A percentile compares a stretch with the other conserved stretches of the same genome.
Evolutionary conservation across 2,888 invertebrate species (phyloP).

Genomic region (Chrysolina haemoptera): DNA sequence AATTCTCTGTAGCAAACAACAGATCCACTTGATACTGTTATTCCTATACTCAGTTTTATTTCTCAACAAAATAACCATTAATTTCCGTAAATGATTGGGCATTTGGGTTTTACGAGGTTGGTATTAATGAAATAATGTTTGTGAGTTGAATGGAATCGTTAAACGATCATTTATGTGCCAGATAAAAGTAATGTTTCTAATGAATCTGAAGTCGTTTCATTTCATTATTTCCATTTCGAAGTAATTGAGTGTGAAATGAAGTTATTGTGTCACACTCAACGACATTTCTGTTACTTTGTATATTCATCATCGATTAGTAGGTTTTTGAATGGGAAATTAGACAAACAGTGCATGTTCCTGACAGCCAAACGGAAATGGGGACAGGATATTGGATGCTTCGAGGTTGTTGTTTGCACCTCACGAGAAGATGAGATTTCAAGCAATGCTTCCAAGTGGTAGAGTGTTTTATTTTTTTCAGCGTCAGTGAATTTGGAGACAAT

Average conservation of each 20-base stretch:
- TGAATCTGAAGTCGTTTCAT: not conserved
- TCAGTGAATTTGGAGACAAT: too few species aligned
- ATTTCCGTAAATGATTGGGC: not conserved
- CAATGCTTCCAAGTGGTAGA: too few species aligned
- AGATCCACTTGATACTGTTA: not conserved
- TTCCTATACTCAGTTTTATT: not conserved
- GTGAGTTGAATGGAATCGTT: not conserved
- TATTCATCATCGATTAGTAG: not conserved
- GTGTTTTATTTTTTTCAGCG: too few species aligned
- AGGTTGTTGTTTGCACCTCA: too few species aligned
- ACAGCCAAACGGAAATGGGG: too few species aligned
- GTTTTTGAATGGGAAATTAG: too few species aligned
- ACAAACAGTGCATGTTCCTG: too few species aligned
- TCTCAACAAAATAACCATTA: not conserved
- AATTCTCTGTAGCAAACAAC: not conserved
- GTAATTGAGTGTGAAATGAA: not conserved
- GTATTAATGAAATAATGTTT: not conserved
- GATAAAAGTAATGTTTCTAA: not conserved
- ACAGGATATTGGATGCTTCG: too few species aligned
- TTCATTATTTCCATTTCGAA: not conserved
- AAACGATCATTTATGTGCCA: not conserved
- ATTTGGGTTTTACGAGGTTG: not conserved
- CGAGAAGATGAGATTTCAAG: too few species aligned
- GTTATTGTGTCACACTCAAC: not conserved
- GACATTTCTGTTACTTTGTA: not conserved